Base-by-base conservation (phyloP, 1,140 invertebrate species). In the Pogonomyrmex californicus region DNA sequence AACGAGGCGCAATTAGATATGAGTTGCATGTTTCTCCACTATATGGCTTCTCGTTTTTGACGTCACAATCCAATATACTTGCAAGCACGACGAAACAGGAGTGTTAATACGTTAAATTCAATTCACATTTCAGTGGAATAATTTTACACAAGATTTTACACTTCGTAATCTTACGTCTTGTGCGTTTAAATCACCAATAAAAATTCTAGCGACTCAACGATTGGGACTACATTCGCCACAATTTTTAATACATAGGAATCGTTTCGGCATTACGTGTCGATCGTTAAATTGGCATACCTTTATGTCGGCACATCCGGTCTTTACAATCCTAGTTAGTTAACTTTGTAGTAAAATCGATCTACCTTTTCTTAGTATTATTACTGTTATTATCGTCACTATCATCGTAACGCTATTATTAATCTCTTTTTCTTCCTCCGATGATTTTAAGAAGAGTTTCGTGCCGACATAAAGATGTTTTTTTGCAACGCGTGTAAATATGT, bases 241-340 rank as follows among this genome's bases (percentile, higher is more conserved):
- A 76, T 83, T 83, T 83, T 60, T 41, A 68, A 54, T 1, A 23
- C 38, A n/a, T 41, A 17, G 56, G 14, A 38, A 36, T 12, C n/a
- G 68, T 4, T 73, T 75, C 17, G 54, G 30, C 41, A 41, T 85
- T 65, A 85, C 44, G 41, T 85, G 82, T 78, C 82, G 58, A 78
- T 85, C 82, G 33, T 78, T 77, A 78, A 85, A 54, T 85, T 65
- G 82, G 58, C 36, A 23, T 85, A 78, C 33, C 4, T 14, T 60
- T 49, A 75, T 83, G 54, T 73, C 54, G 49, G 68, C 54, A 75
- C 0, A 30, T 54, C 41, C 79, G 54, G 41, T 73, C 68, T 83
- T 83, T 83, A 62, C 41, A 83, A 83, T 73, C 9, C 30, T 30
- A 83, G 49, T 70, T 81, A 73, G 51, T 82, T 62, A 83, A 83